These are phyloP conservation scores for Scortum barcoo DNA, from an alignment of 2,113 vertebrate species.

Conservation along the genomic window DNA sequence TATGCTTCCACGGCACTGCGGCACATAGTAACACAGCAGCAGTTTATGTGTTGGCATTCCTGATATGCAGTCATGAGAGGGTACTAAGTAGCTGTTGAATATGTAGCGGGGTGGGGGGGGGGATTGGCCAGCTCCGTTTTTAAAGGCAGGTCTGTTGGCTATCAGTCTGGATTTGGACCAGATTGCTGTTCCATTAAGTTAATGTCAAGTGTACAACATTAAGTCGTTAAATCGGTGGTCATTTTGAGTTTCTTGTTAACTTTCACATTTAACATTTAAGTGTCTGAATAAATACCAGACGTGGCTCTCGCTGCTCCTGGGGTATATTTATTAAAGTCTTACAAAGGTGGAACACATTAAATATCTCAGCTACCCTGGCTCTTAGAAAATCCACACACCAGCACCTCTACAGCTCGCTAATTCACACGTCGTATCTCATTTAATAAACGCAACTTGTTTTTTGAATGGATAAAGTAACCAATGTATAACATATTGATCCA, in stretches of 20 bases:
- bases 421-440: not conserved
- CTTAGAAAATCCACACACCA: not conserved
- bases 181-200: constrained; percentile 59
- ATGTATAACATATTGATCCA: too few species aligned
- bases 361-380: not conserved
- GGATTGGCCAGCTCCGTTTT: constrained; percentile 39
- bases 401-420: too few species aligned
- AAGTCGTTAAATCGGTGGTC: constrained; percentile 28
- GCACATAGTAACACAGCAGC: constrained; percentile 68
- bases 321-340: constrained; percentile 23
- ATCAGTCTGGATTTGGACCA: constrained; percentile 57
- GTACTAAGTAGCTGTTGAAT: constrained; percentile 72
- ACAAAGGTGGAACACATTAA: constrained; percentile 24
- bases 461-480: not conserved
- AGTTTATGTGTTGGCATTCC: constrained; percentile 78
- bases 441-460: not conserved
- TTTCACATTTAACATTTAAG: constrained; percentile 46
- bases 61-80: constrained; percentile 63
- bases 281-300: constrained; percentile 49
- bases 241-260: constrained; percentile 53
- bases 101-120: constrained; percentile 40
- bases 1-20: constrained; percentile 58
- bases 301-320: constrained; percentile 18
- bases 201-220: constrained; percentile 43
- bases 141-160: constrained; percentile 51